Evolutionary conservation across 1,140 invertebrate species (phyloP).

Genomic region (Cataglyphis hispanica): DNA sequence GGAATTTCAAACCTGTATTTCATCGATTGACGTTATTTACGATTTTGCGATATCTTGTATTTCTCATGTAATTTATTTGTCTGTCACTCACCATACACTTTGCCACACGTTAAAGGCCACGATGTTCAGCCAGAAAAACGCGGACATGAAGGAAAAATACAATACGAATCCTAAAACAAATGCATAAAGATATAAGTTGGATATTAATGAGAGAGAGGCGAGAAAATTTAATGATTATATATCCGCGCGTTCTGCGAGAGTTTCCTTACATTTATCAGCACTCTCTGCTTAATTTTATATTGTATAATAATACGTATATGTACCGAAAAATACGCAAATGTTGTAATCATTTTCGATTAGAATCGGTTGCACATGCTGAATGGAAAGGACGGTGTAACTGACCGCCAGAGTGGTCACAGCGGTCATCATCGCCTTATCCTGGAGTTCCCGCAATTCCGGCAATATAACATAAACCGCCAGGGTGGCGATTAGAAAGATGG

Average conservation of each 20-base stretch:
- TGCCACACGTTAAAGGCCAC: constrained; percentile 89
- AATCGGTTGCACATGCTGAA: constrained; percentile 85
- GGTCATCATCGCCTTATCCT: constrained; percentile 86
- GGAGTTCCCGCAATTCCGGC: constrained; percentile 87
- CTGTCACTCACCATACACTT: constrained; percentile 87
- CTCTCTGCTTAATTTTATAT: not conserved
- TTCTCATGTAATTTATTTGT: not conserved
- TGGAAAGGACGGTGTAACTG: constrained; percentile 87
- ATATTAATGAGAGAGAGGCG: not conserved
- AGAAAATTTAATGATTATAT: not conserved
- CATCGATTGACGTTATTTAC: not conserved
- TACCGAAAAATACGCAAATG: constrained; percentile 86
- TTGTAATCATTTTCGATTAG: constrained; percentile 65
- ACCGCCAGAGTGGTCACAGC: constrained; percentile 87
- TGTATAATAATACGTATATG: not conserved
- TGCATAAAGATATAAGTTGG: not conserved
- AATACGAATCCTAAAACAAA: constrained; percentile 86
- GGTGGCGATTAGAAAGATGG: constrained; percentile 87
- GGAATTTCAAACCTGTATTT: not conserved
- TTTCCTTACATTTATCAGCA: not conserved
- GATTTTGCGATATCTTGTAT: not conserved
- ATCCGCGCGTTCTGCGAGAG: not conserved
- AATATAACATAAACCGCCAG: constrained; percentile 87
- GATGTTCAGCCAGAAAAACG: constrained; percentile 90
- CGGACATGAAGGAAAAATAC: constrained; percentile 89